A percentile compares a stretch with the other conserved stretches of the same genome.
Evolutionary conservation across 2,113 vertebrate species (phyloP).

Genomic region (Thamnaconus septentrionalis): DNA sequence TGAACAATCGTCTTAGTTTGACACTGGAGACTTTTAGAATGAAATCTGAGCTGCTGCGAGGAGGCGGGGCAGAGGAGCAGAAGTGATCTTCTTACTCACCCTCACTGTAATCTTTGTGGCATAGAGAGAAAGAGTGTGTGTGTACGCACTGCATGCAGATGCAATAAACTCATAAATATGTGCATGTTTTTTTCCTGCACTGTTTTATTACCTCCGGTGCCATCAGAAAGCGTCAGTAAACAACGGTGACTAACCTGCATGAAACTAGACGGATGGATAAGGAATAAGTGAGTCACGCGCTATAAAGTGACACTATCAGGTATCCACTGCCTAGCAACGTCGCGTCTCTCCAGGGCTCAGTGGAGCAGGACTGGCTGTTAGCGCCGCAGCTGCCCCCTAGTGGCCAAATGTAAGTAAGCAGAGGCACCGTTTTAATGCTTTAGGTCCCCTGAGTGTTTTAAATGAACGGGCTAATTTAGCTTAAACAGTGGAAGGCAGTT

Average conservation of each 20-base stretch:
- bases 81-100: too few species aligned
- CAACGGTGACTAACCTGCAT: constrained; percentile 18
- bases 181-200: too few species aligned
- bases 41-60: not conserved
- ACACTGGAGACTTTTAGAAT: not conserved
- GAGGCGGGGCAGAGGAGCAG: too few species aligned
- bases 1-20: not conserved
- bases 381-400: not conserved
- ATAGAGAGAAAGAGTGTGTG: too few species aligned
- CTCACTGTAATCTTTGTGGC: too few species aligned
- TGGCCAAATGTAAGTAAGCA: too few species aligned
- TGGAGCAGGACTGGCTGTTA: not conserved
- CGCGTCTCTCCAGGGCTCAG: constrained; percentile 24
- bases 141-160: too few species aligned
- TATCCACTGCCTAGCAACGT: constrained; percentile 35
- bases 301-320: constrained; percentile 24
- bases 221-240: not conserved
- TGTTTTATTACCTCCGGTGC: not conserved
- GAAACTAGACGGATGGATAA: constrained; percentile 13
- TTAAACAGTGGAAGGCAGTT: too few species aligned
- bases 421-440: too few species aligned
- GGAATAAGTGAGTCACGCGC: constrained; percentile 39
- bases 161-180: too few species aligned
- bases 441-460: too few species aligned
- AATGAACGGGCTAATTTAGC: too few species aligned